Evolutionary conservation across 1,140 invertebrate genomes (phyloP), one percentile per base, ranked within the genome.

Genomic region (Drosophila sucinea): DNA sequence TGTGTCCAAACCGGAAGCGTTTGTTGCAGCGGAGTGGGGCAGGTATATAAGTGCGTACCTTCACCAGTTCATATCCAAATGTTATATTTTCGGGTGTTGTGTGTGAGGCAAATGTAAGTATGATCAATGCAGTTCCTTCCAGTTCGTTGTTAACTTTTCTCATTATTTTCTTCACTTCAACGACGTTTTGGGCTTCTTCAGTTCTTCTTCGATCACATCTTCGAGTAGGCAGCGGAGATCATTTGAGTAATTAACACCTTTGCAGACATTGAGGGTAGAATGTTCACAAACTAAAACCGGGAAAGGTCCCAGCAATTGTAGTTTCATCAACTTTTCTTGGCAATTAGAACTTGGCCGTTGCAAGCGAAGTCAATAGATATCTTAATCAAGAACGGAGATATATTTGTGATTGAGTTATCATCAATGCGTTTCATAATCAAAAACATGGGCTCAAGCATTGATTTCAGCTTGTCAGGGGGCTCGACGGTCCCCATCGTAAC

Each of bases 161-260:
- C 29, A 62, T 35, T 54, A 67, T 71, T 66, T 70, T 70, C 29
- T 57, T 65, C 4, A 67, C 56, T 38, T 72, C 62, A 35, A 25
- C 30, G 10, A 72, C 58, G 40, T 44, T 73, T 71, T 67, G 57
- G 25, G 6, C 10, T 55, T 60, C 17, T 17, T 67, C 2, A 73
- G n/a, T 62, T 67, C 71, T 41, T 32, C 1, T 11, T 68, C 35
- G 3, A 68, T 73, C 27, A 27, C 38, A 8, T 63, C 40, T 68
- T 73, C 66, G 10, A 11, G 1, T 4, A 73, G 60, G 8, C n/a
- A 44, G 25, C 66, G 32, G 1, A 73, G 56, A 35, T 35, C 63
- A 55, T 72, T 65, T 57, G 40, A 66, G 35, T 60, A 67, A 17
- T 41, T 66, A 10, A 71, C 62, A 7, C 69, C 55, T 60, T 71